Conservation (phyloP, 2,888 invertebrate species). For the Limnephilus rhombicus region DNA sequence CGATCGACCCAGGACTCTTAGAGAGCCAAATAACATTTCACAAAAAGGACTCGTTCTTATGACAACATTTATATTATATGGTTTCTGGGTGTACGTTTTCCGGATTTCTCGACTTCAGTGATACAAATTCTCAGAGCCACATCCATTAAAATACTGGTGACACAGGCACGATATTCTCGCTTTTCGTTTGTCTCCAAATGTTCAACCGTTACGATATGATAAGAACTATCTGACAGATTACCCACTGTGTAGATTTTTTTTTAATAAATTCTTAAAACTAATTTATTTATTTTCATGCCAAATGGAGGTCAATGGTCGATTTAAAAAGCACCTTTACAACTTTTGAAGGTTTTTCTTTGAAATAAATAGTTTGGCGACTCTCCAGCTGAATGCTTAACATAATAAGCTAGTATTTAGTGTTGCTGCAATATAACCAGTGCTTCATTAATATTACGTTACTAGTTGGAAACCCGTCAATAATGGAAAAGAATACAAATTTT, state of each 20-base stretch:
- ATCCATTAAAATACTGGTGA: neutral
- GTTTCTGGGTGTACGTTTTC: no score
- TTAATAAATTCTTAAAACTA: neutral
- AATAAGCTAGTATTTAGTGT: neutral
- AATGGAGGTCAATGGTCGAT: neutral
- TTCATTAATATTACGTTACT: neutral
- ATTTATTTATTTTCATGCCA: neutral
- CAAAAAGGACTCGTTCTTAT: no score
- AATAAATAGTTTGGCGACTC: neutral
- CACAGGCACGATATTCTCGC: neutral
- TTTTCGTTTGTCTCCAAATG: neutral
- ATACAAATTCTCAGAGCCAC: no score
- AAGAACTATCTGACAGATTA: neutral
- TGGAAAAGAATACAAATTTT: neutral
- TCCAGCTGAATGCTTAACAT: neutral
- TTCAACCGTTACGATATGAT: neutral
- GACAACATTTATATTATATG: no score
- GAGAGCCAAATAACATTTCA: no score
- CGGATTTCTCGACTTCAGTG: no score
- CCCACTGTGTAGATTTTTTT: neutral
- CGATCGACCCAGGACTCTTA: no score
- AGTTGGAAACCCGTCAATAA: neutral
- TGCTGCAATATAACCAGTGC: neutral
- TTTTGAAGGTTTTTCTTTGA: neutral
- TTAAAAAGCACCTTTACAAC: neutral